Conservation (phyloP, 1,140 invertebrate species). For the Mactra quadrangularis region DNA sequence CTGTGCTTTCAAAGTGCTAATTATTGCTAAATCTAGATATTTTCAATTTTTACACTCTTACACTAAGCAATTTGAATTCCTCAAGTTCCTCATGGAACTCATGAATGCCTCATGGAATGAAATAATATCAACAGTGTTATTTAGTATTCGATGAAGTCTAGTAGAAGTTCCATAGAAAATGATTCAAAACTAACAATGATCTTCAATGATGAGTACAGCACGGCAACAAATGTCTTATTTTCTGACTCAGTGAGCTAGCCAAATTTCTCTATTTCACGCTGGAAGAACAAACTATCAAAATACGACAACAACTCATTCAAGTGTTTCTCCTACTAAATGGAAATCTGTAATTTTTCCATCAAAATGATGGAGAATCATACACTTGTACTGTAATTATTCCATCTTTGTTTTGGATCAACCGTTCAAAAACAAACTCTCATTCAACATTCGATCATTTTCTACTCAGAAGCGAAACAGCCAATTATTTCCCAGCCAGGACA, state of each 20-base stretch:
- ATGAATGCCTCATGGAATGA: no score
- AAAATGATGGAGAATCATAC: constrained; percentile 47
- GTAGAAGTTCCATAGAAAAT: no score
- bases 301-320: constrained; percentile 10
- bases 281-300: constrained; percentile 51
- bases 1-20: no score
- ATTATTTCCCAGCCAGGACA: constrained; percentile 60
- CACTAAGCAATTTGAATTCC: no score
- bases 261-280: constrained; percentile 45
- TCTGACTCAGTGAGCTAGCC: constrained; percentile 43
- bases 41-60: no score
- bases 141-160: no score
- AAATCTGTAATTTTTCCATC: constrained; percentile 22
- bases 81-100: no score
- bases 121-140: no score
- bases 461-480: constrained; percentile 35
- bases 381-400: constrained; percentile 61
- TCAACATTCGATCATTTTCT: constrained; percentile 31
- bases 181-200: no score
- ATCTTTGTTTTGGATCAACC: constrained; percentile 30
- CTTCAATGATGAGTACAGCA: no score
- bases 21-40: no score
- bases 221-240: constrained; percentile 41
- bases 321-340: not conserved
- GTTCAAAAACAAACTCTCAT: constrained; percentile 47